Evolutionary conservation across 2,888 invertebrate genomes (phyloP).

Genomic region (Himalopsyche anomala): DNA sequence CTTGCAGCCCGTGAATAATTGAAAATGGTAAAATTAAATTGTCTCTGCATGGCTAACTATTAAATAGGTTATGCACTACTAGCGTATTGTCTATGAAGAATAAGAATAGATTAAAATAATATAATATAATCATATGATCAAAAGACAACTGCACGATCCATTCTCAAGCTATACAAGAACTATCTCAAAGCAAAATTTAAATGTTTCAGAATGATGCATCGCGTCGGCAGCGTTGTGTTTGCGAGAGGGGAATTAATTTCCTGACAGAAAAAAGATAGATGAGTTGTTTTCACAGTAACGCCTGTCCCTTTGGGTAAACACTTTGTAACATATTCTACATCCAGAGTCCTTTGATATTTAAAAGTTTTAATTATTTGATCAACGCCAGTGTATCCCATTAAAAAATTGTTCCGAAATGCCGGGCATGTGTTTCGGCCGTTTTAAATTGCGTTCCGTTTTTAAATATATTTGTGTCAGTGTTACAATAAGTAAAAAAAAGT

Average conservation of each 20-base stretch:
- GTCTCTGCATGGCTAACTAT: too few species aligned
- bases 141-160: neutral
- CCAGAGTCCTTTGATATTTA: conserved; percentile 39
- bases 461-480: conserved; percentile 10
- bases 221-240: conserved; percentile 11
- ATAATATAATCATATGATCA: neutral
- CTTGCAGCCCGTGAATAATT: too few species aligned
- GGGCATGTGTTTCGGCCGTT: neutral
- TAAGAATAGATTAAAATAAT: neutral
- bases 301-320: conserved; percentile 48
- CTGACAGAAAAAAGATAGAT: conserved; percentile 61
- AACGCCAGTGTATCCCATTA: conserved; percentile 21
- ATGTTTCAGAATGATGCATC: conserved; percentile 16
- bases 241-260: conserved; percentile 57
- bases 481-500: conserved; percentile 11
- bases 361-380: conserved; percentile 41
- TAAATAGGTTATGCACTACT: too few species aligned
- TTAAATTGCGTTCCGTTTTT: conserved; percentile 19
- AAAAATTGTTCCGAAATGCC: conserved; percentile 7
- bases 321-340: neutral
- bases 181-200: neutral
- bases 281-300: conserved; percentile 60
- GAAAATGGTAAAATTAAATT: too few species aligned
- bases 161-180: neutral
- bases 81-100: too few species aligned